Percentiles rank a stretch among this genome's conserved stretches.
phyloP scores from a whole-genome alignment of 2,888 invertebrate genomes.

The Charanyca ferruginea region DNA sequence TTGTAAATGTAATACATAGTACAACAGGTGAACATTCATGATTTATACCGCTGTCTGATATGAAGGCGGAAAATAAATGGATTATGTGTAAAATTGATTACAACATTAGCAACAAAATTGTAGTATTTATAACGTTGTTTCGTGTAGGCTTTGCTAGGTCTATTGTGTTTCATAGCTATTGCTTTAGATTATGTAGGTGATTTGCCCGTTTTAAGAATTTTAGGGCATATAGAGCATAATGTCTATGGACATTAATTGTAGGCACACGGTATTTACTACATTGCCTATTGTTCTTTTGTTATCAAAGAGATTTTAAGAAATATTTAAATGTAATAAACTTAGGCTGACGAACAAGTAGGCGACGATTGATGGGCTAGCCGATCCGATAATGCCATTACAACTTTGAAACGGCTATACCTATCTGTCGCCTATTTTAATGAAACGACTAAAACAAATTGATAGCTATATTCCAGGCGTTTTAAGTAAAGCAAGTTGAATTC shows the following conservation, averaged over 20 bases:
- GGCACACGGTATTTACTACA: constrained; percentile 27
- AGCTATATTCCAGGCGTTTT: constrained; percentile 21
- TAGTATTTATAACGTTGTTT: constrained; percentile 47
- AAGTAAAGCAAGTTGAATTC: constrained; percentile 51
- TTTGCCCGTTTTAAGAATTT: constrained; percentile 22
- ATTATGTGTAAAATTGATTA: constrained; percentile 61
- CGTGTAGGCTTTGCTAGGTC: constrained; percentile 30
- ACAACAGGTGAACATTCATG: constrained; percentile 64
- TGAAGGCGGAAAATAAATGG: constrained; percentile 60
- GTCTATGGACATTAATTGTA: constrained; percentile 10
- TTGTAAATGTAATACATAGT: constrained; percentile 56
- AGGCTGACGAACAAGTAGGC: background rate
- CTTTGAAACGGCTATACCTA: background rate
- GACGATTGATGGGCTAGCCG: background rate
- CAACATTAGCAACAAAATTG: constrained; percentile 49
- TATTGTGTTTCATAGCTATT: constrained; percentile 39
- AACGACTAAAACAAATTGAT: constrained; percentile 31
- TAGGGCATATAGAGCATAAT: constrained; percentile 10
- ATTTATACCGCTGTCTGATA: constrained; percentile 54
- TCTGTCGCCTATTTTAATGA: background rate
- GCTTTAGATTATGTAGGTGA: constrained; percentile 9
- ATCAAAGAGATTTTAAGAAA: background rate
- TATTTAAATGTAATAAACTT: constrained; percentile 3
- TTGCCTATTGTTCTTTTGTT: constrained; percentile 37
- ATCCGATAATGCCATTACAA: background rate